Evolutionary conservation across 2,888 invertebrate species (phyloP).

Genomic region (Drosophila aldrichi): DNA sequence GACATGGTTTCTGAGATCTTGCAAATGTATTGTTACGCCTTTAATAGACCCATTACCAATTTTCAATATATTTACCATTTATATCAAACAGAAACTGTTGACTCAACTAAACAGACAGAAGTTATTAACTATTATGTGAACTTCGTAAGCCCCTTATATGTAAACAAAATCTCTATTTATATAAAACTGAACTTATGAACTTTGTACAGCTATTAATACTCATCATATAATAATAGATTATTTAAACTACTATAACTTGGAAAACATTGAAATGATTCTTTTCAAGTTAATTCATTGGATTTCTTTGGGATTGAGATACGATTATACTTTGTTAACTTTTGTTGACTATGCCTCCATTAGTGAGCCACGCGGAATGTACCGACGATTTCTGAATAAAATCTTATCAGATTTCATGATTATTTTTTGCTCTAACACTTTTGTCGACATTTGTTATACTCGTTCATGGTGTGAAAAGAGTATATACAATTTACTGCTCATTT

Average conservation of each 20-base stretch:
- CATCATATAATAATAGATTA: background rate
- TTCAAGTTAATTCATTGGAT: background rate
- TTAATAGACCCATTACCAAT: background rate
- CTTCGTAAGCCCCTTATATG: background rate
- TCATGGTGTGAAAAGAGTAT: background rate
- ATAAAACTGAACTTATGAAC: background rate
- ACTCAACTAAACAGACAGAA: background rate
- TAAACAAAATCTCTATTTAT: background rate
- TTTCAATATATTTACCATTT: background rate
- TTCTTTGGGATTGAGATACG: background rate
- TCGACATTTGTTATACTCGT: background rate
- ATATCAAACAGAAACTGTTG: background rate
- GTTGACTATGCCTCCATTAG: background rate
- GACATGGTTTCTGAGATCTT: too few species aligned
- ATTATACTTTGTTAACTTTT: background rate
- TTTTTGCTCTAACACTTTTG: conserved; percentile 2
- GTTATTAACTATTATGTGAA: background rate
- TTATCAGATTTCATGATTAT: conserved; percentile 10
- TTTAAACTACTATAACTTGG: background rate
- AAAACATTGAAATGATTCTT: background rate
- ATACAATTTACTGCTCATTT: background rate
- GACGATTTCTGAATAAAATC: background rate
- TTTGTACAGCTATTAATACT: background rate
- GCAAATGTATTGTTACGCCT: too few species aligned
- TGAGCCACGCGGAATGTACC: background rate